phyloP scores from a whole-genome alignment of 2,888 invertebrate species.

The Phytoseiulus persimilis region DNA sequence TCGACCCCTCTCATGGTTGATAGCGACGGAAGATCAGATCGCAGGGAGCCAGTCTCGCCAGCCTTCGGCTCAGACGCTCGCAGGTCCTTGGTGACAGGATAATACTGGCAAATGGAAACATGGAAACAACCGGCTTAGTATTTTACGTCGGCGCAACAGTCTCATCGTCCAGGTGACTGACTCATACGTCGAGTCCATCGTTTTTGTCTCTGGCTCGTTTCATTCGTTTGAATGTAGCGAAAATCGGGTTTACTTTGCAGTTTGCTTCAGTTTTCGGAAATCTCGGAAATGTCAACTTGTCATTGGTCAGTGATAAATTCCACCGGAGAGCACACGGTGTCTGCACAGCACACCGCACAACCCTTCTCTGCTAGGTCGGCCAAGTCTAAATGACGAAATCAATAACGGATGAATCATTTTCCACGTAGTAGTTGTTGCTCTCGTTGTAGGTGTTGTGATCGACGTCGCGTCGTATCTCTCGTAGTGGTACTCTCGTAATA shows the following conservation, averaged over 20 bases:
- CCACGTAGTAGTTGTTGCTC: neutral
- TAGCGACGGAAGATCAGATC: neutral
- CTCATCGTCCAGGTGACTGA: neutral
- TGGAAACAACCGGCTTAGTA: neutral
- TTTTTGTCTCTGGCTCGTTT: neutral
- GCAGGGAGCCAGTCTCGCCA: neutral
- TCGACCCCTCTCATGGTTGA: neutral
- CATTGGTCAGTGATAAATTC: conserved; percentile 39
- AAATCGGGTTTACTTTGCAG: neutral
- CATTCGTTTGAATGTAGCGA: neutral
- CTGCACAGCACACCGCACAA: neutral
- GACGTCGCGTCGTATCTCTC: neutral
- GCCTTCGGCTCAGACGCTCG: neutral
- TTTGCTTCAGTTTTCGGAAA: conserved; percentile 36
- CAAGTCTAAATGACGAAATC: neutral
- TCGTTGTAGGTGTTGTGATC: neutral
- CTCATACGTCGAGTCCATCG: neutral
- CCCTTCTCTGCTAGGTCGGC: neutral
- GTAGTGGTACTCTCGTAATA: neutral
- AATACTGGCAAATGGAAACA: neutral
- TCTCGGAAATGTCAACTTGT: conserved; percentile 38
- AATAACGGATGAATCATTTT: neutral
- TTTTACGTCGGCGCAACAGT: neutral
- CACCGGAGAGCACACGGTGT: conserved; percentile 28
- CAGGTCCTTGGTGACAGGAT: neutral